These are phyloP conservation scores for Glomeris marginata DNA, from an alignment of 2,888 invertebrate genomes.

Conservation along the genomic window DNA sequence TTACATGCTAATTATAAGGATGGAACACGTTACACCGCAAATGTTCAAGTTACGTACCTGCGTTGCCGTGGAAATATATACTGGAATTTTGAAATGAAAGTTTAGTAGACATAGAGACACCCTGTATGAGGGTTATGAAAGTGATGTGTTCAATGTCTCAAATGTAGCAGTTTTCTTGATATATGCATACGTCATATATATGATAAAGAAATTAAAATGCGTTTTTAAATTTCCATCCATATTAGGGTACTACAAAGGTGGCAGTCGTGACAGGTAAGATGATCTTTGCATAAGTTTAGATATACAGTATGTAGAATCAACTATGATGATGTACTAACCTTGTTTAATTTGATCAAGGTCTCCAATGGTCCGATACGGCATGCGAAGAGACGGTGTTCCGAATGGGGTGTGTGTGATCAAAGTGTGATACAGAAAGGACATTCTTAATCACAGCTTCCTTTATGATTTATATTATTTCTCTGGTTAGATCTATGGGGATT, in stretches of 20 bases:
- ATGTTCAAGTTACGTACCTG: too few relatives aligned
- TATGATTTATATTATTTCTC: constrained; percentile 10
- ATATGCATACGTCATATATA: too few relatives aligned
- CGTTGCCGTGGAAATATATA: too few relatives aligned
- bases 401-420: constrained; percentile 27
- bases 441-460: background rate
- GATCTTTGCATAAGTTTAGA: background rate
- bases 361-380: constrained; percentile 16
- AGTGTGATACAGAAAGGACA: background rate
- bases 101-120: too few relatives aligned
- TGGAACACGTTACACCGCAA: too few relatives aligned
- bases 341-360: constrained; percentile 13
- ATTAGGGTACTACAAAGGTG: constrained; percentile 10
- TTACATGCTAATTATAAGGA: too few relatives aligned
- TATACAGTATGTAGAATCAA: background rate
- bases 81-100: too few relatives aligned
- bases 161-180: background rate
- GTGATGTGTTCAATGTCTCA: background rate
- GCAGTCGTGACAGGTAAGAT: constrained; percentile 10
- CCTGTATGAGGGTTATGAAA: too few relatives aligned
- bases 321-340: background rate
- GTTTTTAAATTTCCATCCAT: background rate
- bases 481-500: constrained; percentile 46
- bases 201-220: too few relatives aligned
- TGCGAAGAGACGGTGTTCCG: constrained; percentile 24